Evolutionary conservation across 2,797 vertebrate species (phyloP), one percentile per base, ranked within the genome.

Genomic region (Coregonus sp.): DNA sequence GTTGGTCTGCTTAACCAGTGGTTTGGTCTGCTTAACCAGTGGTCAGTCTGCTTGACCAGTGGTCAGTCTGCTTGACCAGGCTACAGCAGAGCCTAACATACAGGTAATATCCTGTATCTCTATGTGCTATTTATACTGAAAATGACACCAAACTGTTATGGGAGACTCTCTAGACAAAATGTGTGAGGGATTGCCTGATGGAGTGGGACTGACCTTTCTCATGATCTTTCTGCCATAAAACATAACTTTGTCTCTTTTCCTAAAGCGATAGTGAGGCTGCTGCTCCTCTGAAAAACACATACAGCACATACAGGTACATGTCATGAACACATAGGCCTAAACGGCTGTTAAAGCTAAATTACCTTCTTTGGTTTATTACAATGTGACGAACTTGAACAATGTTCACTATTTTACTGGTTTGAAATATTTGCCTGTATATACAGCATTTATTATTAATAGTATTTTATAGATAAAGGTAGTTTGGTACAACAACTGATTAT

Each of bases 141-240:
- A 47, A 47, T 3, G 1, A 56, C 33, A 3, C 16, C 33, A 20
- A 69, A 35, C 67, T n/a, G 7, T 50, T 25, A 18, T 12, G 9
- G 37, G 37, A 18, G 51, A 52, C 15, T 31, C 15, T 7, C 47
- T 25, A 51, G 15, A 31, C 51, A 72, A 72, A 1, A 72, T 14
- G 16, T 54, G 14, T 4, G 15, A 31, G 31, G 29, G 29, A 33
- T 16, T 33, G 59, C n/a, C n/a, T 9, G 16, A 33, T 35, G 31
- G 65, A 2, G 29, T 33, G 66, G 66, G 0, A 84, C 87, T 81
- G 75, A 97, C 97, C 96, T 98, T 98, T 75, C 97, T 95, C 94
- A 98, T 98, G 86, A 98, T 98, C 92, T 98, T 98, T 65, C 97
- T 90, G 16, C 97, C 97, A 0, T 98, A 98, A 88, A 99, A 98